A percentile compares a stretch with the other conserved stretches of the same genome.
Conservation (phyloP, 2,113 vertebrate species). For the Passer domesticus region DNA sequence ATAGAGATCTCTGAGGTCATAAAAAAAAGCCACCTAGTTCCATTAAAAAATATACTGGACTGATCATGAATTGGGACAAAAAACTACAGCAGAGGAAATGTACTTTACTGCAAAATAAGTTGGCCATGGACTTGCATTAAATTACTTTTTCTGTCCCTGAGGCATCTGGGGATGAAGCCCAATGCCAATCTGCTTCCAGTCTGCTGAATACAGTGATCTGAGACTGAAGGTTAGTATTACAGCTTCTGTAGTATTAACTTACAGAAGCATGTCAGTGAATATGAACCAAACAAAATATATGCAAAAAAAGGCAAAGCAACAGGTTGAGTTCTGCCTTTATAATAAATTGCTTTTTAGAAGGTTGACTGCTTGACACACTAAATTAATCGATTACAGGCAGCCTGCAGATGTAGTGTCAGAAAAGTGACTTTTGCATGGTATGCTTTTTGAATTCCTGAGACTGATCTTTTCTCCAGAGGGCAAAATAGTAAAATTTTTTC, state of each 20-base stretch:
- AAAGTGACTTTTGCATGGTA: background rate
- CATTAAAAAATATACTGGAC: background rate
- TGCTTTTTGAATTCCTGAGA: background rate
- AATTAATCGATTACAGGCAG: constrained; percentile 3
- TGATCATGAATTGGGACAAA: background rate
- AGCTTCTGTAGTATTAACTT: background rate
- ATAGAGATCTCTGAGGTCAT: background rate
- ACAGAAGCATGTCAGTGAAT: background rate
- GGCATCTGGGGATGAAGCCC: background rate
- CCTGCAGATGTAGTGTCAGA: background rate
- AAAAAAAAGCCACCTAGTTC: background rate
- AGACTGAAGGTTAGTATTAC: background rate
- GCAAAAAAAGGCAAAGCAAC: background rate
- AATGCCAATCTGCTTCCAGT: background rate
- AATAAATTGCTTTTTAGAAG: background rate
- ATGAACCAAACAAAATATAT: background rate
- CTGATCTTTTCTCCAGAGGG: constrained; percentile 20
- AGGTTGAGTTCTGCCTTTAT: background rate
- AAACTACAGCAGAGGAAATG: background rate
- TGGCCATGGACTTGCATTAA: background rate
- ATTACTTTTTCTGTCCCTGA: background rate
- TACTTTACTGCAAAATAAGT: constrained; percentile 19
- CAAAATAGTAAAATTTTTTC: background rate
- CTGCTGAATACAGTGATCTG: background rate
- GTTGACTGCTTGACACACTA: background rate